Base-by-base conservation (phyloP, 2,797 vertebrate genomes). In the Karalla daura region DNA sequence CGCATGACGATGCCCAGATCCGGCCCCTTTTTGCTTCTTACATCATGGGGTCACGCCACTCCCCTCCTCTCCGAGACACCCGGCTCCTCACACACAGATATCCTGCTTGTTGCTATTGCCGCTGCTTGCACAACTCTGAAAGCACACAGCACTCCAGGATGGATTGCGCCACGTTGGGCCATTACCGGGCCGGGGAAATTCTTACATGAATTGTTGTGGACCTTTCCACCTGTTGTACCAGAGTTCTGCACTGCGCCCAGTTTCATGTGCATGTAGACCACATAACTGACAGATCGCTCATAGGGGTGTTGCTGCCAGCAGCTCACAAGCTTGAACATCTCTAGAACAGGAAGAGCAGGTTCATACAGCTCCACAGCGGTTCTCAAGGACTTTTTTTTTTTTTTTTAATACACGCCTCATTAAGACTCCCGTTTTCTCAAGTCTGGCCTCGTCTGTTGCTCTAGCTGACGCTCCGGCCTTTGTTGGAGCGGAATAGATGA, bases 41-140 rank as follows among this genome's bases (percentile, higher is more conserved):
- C 91, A 88, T 91, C 89, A 88, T 18, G 53, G 63, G 71, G 66
- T 74, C 81, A 68, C 88, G 75, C 85, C 74, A n/a, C 75, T 75
- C 55, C n/a, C 20, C 60, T 63, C 37, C 61, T 53, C 71, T 75
- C 30, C 56, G 45, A 21, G 56, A 45, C 61, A 55, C 59, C 50
- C 24, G 4, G 24, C 47, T 50, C 64, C 27, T 37, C 60, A 60
- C 50, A 24, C 39, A 44, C 74, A 61, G 63, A n/a, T n/a, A n/a
- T n/a, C n/a, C n/a, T n/a, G n/a, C n/a, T n/a, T n/a, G n/a, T n/a
- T n/a, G n/a, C n/a, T n/a, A n/a, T n/a, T n/a, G 60, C 25, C 46
- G 65, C 23, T 27, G 62, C 58, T 89, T 82, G 72, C 83, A 83
- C 79, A 88, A 78, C 15, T 41, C 36, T 39, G 30, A 28, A 64